phyloP scores from a whole-genome alignment of 2,113 vertebrate genomes.

The Capreolus pygargus region DNA sequence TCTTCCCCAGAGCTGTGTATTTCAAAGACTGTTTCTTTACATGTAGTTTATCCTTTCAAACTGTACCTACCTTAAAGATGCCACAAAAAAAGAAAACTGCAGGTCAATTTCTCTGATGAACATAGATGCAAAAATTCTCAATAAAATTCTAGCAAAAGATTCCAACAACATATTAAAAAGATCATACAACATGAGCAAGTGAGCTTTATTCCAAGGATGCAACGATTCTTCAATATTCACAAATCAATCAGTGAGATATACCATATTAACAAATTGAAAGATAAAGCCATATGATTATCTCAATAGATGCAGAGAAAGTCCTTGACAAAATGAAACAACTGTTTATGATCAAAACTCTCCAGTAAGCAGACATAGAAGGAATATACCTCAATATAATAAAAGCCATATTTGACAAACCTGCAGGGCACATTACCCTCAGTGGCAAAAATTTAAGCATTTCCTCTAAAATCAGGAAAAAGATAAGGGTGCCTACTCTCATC shows the following conservation, averaged over 20 bases:
- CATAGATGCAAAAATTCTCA: neutral
- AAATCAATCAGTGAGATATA: neutral
- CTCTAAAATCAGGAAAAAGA: neutral
- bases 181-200: neutral
- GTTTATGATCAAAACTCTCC: neutral
- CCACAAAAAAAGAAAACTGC: neutral
- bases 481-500: neutral
- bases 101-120: neutral
- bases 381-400: neutral
- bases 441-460: neutral
- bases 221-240: neutral
- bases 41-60: neutral
- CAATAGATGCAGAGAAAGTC: neutral
- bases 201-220: neutral
- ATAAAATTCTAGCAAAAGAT: neutral
- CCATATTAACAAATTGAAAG: neutral
- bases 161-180: neutral
- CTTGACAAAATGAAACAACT: neutral
- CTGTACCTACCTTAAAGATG: neutral
- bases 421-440: neutral
- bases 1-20: neutral
- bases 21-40: neutral
- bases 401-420: neutral
- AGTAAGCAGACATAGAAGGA: neutral
- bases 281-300: neutral